Conservation (phyloP, 2,888 invertebrate genomes). For the Luperina nickerlii region DNA sequence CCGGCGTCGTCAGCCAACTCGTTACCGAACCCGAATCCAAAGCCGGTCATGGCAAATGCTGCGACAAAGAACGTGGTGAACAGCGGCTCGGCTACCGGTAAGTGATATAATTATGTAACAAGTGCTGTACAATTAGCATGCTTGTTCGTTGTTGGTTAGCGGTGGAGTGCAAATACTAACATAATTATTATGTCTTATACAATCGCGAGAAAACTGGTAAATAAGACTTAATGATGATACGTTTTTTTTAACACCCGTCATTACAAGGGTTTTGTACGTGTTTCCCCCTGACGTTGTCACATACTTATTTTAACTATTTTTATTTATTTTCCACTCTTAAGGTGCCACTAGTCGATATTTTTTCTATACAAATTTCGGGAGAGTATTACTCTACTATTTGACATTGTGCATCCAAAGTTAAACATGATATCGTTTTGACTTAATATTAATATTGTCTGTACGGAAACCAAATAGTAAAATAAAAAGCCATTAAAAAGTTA, state of each 20-base stretch:
- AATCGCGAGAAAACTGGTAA: slow-evolving; percentile 4
- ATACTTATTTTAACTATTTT: not conserved
- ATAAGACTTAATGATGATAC: not conserved
- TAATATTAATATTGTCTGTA: no score
- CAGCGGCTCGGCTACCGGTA: slow-evolving; percentile 85
- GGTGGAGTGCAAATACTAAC: slow-evolving; percentile 16
- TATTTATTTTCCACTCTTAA: not conserved
- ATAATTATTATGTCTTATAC: not conserved
- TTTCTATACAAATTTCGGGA: no score
- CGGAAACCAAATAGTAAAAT: no score
- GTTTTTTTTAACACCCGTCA: not conserved
- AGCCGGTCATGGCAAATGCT: slow-evolving; percentile 63
- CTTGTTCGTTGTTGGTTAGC: slow-evolving; percentile 37
- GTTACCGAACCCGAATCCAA: slow-evolving; percentile 71
- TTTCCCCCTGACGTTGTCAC: not conserved
- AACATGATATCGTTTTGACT: no score
- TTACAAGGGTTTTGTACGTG: not conserved
- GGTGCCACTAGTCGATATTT: no score
- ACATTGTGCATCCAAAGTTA: no score
- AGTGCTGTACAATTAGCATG: slow-evolving; percentile 37
- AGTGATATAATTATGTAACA: slow-evolving; percentile 66
- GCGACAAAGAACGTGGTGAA: slow-evolving; percentile 72
- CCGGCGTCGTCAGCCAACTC: slow-evolving; percentile 76
- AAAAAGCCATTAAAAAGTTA: no score
- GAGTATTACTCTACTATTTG: no score